These are phyloP conservation scores for Aix galericulata DNA, from an alignment of 2,113 vertebrate genomes.

Conservation along the genomic window DNA sequence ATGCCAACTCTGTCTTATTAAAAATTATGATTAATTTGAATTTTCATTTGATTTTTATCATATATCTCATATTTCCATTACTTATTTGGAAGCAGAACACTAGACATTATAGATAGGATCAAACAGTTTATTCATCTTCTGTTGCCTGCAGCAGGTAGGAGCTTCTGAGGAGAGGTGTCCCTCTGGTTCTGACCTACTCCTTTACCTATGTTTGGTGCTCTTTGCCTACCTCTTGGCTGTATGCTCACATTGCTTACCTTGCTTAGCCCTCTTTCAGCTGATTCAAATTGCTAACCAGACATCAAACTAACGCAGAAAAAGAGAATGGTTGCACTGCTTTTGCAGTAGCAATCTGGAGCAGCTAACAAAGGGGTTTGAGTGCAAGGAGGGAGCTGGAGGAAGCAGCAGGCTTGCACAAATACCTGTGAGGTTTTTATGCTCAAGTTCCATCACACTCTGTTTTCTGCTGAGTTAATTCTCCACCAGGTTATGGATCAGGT, in stretches of 20 bases:
- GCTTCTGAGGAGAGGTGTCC: neutral
- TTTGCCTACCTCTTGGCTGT: neutral
- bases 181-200: neutral
- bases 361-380: neutral
- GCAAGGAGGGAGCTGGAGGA: neutral
- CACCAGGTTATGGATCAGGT: neutral
- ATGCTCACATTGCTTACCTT: neutral
- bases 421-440: neutral
- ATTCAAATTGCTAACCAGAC: neutral
- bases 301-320: neutral
- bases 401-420: neutral
- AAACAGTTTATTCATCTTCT: neutral
- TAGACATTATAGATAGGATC: neutral
- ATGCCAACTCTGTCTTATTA: neutral
- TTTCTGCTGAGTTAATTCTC: neutral
- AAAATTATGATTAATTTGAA: neutral
- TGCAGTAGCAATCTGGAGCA: neutral
- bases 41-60: neutral
- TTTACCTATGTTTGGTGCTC: accelerated
- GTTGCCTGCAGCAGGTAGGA: neutral
- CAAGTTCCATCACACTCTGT: neutral
- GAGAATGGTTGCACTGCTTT: neutral
- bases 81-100: neutral
- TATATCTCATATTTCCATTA: neutral
- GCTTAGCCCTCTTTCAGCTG: neutral